Conservation (phyloP, 2,113 vertebrate genomes). For the Larimichthys polyactis region DNA sequence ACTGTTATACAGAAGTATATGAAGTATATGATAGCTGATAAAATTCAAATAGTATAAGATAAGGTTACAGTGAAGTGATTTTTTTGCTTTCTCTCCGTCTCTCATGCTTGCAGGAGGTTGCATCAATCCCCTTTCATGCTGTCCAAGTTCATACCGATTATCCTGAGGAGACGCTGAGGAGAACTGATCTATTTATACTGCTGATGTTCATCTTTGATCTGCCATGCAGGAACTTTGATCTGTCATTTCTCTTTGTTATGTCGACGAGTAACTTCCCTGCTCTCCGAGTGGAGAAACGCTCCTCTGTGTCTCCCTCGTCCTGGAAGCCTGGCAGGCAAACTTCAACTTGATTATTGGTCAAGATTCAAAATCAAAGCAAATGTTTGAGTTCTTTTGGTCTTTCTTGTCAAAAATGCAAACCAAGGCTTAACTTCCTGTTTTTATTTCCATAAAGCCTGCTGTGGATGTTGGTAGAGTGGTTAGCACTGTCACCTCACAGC, state of each 20-base stretch:
- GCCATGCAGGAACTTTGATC: constrained; percentile 43
- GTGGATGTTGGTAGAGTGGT: no score
- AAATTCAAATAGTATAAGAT: neutral
- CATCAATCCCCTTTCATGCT: constrained; percentile 54
- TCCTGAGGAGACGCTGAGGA: constrained; percentile 27
- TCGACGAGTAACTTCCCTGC: neutral
- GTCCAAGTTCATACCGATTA: constrained; percentile 8
- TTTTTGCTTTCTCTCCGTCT: neutral
- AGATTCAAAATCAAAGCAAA: constrained; percentile 13
- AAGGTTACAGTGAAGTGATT: neutral
- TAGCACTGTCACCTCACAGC: no score
- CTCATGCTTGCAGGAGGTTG: constrained; percentile 51
- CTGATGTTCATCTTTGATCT: constrained; percentile 53
- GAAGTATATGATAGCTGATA: neutral
- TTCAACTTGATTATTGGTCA: constrained; percentile 8
- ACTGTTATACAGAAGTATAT: neutral
- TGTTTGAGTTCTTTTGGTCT: constrained; percentile 3
- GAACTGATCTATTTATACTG: constrained; percentile 50
- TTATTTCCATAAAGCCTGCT: no score
- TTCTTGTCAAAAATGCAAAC: constrained; percentile 20
- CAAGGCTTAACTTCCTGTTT: neutral
- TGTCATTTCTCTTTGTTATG: constrained; percentile 42
- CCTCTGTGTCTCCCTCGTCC: constrained; percentile 4
- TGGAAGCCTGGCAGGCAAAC: constrained; percentile 37
- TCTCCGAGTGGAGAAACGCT: neutral